Evolutionary conservation across 2,797 vertebrate species (phyloP).

Genomic region (Spheniscus humboldti): DNA sequence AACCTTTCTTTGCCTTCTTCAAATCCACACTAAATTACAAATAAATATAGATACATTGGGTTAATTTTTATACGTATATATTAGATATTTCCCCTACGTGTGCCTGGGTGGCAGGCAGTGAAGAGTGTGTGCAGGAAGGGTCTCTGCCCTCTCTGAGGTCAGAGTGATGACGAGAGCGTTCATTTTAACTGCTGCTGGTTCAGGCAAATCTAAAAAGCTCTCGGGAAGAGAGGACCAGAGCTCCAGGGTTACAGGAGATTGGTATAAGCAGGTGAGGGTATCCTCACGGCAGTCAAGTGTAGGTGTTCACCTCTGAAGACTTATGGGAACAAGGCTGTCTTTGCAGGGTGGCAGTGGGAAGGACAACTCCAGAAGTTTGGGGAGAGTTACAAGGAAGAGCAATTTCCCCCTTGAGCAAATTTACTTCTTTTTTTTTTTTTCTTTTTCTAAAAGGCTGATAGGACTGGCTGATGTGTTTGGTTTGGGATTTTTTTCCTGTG

Average conservation of each 20-base stretch:
- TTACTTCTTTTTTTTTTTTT: background rate
- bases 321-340: background rate
- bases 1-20: background rate
- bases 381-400: background rate
- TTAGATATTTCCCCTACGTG: fast-evolving
- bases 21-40: background rate
- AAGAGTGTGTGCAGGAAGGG: background rate
- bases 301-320: background rate
- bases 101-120: background rate
- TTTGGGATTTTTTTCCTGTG: background rate
- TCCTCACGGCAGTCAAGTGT: background rate
- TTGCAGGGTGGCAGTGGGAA: background rate
- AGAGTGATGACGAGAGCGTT: background rate
- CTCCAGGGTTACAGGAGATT: background rate
- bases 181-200: background rate
- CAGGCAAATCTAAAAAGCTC: background rate
- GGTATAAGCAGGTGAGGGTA: background rate
- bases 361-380: background rate
- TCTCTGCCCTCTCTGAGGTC: background rate
- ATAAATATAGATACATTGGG: background rate
- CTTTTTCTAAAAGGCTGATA: background rate
- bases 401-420: background rate
- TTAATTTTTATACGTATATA: background rate
- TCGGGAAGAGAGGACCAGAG: background rate
- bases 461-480: background rate